Evolutionary conservation across 2,113 vertebrate species (phyloP).

Genomic region (Indicator maculatus): DNA sequence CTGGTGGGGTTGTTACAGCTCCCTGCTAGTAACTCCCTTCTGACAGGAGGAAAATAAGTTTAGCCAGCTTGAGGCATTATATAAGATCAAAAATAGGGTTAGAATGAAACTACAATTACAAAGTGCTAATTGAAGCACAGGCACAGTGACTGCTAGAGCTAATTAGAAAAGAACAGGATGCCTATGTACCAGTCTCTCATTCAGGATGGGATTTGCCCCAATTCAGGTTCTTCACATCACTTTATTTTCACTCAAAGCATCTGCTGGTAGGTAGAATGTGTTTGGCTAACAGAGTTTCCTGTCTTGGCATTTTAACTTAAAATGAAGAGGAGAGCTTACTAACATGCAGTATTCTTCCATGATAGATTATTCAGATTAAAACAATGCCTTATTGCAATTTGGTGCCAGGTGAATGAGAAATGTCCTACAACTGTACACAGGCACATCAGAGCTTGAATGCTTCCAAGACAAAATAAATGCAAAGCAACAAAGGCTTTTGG

Average conservation of each 20-base stretch:
- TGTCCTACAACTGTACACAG: neutral
- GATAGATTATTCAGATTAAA: neutral
- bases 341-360: neutral
- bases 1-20: neutral
- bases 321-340: neutral
- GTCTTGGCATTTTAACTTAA: neutral
- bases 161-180: neutral
- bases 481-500: neutral
- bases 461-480: neutral
- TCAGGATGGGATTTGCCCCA: neutral
- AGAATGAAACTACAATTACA: slow-evolving; percentile 24
- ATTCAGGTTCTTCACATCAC: neutral
- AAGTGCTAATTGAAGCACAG: slow-evolving; percentile 4
- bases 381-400: neutral
- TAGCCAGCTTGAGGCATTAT: neutral
- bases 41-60: neutral
- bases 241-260: neutral
- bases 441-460: neutral
- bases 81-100: slow-evolving; percentile 1
- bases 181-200: neutral
- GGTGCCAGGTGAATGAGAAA: neutral
- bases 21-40: neutral
- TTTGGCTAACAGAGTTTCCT: neutral
- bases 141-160: neutral
- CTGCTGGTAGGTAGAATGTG: neutral